phyloP scores from a whole-genome alignment of 1,140 invertebrate genomes.

The Drosophila serrata region DNA sequence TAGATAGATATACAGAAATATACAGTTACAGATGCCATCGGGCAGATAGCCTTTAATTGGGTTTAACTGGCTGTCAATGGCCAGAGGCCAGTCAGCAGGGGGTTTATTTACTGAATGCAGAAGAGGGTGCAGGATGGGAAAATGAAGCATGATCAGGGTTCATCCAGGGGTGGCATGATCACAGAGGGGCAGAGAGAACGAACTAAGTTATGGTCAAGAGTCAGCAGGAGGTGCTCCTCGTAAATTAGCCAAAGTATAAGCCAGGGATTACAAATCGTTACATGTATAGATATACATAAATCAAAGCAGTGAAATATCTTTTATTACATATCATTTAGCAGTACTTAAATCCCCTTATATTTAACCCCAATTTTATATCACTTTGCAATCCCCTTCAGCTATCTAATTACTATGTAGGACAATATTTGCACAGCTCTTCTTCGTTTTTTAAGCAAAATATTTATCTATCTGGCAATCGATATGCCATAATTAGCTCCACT shows the following conservation, averaged over 20 bases:
- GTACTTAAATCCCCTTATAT: not conserved
- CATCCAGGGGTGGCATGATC: constrained; percentile 17
- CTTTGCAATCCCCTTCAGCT: not conserved
- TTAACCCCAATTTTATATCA: not conserved
- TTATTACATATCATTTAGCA: no score
- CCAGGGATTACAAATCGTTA: not conserved
- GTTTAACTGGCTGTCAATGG: constrained; percentile 54
- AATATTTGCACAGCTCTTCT: constrained; percentile 17
- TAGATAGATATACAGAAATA: constrained; percentile 6
- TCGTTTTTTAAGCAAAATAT: constrained; percentile 4
- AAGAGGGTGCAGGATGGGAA: not conserved
- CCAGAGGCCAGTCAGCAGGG: constrained; percentile 5
- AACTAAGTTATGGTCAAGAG: constrained; percentile 15
- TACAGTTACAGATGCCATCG: constrained; percentile 23
- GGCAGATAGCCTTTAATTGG: constrained; percentile 54
- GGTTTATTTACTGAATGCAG: not conserved
- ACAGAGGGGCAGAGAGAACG: constrained; percentile 18
- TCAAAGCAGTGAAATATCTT: not conserved
- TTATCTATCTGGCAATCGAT: constrained; percentile 21
- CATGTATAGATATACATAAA: not conserved
- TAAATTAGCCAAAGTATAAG: constrained; percentile 7
- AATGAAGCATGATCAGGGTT: not conserved
- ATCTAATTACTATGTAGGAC: constrained; percentile 27
- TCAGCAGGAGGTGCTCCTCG: constrained; percentile 9
- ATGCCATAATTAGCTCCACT: constrained; percentile 39